Base-by-base conservation (phyloP, 2,888 invertebrate genomes). In the Hirtodrosophila histrioides region DNA sequence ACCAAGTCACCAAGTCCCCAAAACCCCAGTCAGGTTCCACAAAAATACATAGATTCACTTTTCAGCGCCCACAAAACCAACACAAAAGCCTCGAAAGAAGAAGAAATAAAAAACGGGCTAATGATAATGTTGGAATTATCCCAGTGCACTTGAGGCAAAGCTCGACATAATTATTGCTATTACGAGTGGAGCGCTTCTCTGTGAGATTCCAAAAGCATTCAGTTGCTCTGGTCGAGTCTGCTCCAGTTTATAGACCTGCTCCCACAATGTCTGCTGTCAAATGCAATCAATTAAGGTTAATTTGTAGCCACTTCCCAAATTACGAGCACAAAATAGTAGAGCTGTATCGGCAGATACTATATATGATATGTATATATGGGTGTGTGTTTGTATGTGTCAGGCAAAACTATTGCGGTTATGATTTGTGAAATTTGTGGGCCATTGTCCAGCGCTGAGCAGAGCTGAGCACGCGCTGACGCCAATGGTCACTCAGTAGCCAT, bases 221-320 rank as follows among this genome's bases (percentile, higher is more conserved):
- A 27, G 49, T n/a, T 40, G 33, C 40, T 49, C 27, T 40, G 31
- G 10, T 31, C 10, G 37, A 17, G 41, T 29, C 33, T 86, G 70
- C 69, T 84, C 68, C 62, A 71, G 62, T 78, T 82, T 75, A 70
- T 60, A 40, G 54, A 65, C 33, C 55, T 24, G 63, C 85, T 77
- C 85, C 85, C 81, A 87, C 87, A 77, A 81, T 67, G 51, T 11
- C 49, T 56, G 76, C 73, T 75, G 86, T 78, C 84, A 86, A 88
- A 83, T 79, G 86, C 86, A 84, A 88, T 84, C 86, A 83, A 84
- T 84, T 88, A 86, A 83, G 84, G 84, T 84, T 84, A 84, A 84
- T 84, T 86, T 75, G 72, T 62, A 69, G 69, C 88, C 81, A 84
- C 84, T 84, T 84, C 88, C 84, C 84, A 83, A 84, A 84, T 84